Evolutionary conservation across 2,888 invertebrate genomes (phyloP), one percentile per base, ranked within the genome.

Genomic region (Eupithecia exiguata): DNA sequence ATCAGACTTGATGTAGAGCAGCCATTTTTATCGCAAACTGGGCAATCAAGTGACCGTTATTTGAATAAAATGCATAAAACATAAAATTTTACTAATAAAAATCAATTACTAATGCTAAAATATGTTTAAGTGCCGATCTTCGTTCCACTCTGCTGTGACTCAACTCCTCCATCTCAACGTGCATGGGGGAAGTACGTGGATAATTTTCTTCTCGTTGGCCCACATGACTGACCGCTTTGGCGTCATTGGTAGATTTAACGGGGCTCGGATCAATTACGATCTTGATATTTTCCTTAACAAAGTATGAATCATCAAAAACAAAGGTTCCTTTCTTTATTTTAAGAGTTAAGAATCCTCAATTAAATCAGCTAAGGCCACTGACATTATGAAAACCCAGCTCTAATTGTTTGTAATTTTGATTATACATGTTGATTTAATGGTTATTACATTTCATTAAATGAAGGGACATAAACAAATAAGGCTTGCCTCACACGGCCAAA

Each of bases 171-270:
- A 87, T 89, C 86, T 87, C 82, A 81, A 74, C 81, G 78, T 76
- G 81, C 77, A 84, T 87, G 90, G 89, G 93, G 92, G 89, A 93
- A 93, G 80, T 91, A 93, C 92, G 89, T 83, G 75, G 81, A 82
- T 86, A 87, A 89, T 89, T 86, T 84, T 78, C 81, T 78, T 78
- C 83, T 80, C 81, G 84, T 85, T 79, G 80, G 82, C 79, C 72
- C 74, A 70, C 84, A 77, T 84, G 79, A 84, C 85, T 84, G 80
- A 84, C 86, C 84, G 81, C 75, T 78, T 86, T 88, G 88, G 91
- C 90, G 91, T 92, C 91, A 89, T 68, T 78, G 72, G 63, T 73
- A 68, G 77, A 71, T 79, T 77, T 62, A 81, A 78, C 79, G 74
- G 75, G 79, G 21, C 14, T 58, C 14, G 12, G 79, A 81, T 82